Evolutionary conservation across 2,888 invertebrate genomes (phyloP), one percentile per base, ranked within the genome.

Genomic region (Eupithecia subumbrata): DNA sequence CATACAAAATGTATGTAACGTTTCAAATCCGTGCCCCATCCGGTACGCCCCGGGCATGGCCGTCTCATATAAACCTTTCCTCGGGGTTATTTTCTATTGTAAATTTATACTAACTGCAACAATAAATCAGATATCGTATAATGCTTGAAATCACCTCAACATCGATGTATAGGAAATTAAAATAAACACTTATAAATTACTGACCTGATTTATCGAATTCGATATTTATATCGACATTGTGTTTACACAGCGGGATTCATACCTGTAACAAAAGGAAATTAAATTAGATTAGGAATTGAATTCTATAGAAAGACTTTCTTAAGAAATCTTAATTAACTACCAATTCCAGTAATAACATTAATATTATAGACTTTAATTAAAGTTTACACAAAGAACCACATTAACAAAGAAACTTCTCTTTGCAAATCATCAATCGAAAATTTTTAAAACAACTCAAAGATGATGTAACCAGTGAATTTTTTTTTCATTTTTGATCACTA

Each of bases 221-320:
- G 2, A 34, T 34, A 18, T 64, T 64, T 5, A 64, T 64, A 18
- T 34, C 16, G 64, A 64, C 66, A 67, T 71, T 71, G 66, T 73
- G 71, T 60, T 69, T 72, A 71, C 73, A 12, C 74, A 37, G 56
- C 45, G 22, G 37, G 45, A 67, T 60, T 64, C 64, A 71, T 80
- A 80, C 79, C 79, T 81, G 78, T 56, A 80, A 79, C 77, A 80
- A 81, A 75, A 64, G 72, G 34, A 69, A 73, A 71, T n/a, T 0
- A 77, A 75, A 76, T 75, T 72, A 56, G 75, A 79, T 78, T 78
- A 72, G 18, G 9, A 30, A 34, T 63, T 66, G 34, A 66, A 18
- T 70, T 52, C 14, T 18, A 37, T 64, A 52, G 63, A 34, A 63
- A 34, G 16, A 69, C 14, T 60, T 66, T 73, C 18, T 66, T 72